Conservation (phyloP, 2,888 invertebrate species). For the Agonopterix alstromeriana region DNA sequence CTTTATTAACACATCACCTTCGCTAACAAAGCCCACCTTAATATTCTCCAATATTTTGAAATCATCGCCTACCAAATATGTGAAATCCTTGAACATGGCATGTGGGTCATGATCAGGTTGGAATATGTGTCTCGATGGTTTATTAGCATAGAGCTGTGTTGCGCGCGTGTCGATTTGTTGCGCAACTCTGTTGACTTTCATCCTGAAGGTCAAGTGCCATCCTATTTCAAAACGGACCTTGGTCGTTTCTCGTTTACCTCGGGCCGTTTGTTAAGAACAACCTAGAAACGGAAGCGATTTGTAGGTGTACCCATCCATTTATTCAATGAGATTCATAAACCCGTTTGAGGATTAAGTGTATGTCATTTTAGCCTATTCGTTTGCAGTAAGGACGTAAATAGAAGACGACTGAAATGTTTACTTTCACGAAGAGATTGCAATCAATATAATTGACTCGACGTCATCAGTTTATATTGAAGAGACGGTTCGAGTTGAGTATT, state of each 20-base stretch:
- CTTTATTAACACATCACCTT: slow-evolving; percentile 2
- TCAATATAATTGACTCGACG: no score
- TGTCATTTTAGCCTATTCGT: no score
- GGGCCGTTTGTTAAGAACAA: slow-evolving; percentile 45
- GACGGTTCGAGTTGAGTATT: no score
- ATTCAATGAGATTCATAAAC: no score
- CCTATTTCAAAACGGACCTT: slow-evolving; percentile 75
- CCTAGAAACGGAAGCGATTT: slow-evolving; percentile 61
- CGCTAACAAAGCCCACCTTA: slow-evolving; percentile 54
- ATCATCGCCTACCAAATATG: slow-evolving; percentile 72
- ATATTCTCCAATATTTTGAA: slow-evolving; percentile 64
- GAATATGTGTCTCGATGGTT: slow-evolving; percentile 62
- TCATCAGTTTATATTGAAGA: no score
- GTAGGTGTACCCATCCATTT: no score
- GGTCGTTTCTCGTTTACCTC: slow-evolving; percentile 70
- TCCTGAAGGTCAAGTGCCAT: slow-evolving; percentile 76
- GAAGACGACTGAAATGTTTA: no score
- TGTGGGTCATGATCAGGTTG: slow-evolving; percentile 73
- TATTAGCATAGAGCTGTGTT: slow-evolving; percentile 68
- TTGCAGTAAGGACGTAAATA: no score
- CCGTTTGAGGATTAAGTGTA: no score
- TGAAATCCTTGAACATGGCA: slow-evolving; percentile 72
- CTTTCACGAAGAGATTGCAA: no score
- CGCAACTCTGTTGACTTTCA: slow-evolving; percentile 74
- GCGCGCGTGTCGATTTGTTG: slow-evolving; percentile 60